phyloP scores from a whole-genome alignment of 2,888 invertebrate genomes.

The Glaucopsyche alexis region DNA sequence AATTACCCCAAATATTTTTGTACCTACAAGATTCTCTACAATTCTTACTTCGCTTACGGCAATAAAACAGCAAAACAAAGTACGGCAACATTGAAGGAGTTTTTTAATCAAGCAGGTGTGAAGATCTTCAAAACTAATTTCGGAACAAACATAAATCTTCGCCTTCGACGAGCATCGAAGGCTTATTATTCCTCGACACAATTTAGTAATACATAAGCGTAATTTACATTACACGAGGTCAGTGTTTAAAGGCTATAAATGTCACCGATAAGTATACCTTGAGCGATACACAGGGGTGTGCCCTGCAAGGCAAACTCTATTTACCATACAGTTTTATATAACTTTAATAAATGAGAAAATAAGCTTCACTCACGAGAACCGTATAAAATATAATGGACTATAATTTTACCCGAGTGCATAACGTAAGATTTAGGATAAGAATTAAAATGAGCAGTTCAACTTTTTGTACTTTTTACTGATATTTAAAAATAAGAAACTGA shows the following conservation, averaged over 20 bases:
- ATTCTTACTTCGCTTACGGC: background rate
- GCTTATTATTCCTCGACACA: constrained; percentile 45
- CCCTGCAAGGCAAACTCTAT: background rate
- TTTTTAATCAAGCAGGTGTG: constrained; percentile 26
- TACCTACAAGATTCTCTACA: background rate
- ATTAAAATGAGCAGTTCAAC: background rate
- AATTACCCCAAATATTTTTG: background rate
- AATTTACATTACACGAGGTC: constrained; percentile 39
- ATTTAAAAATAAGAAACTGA: no score
- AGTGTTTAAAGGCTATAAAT: constrained; percentile 38
- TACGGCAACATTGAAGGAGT: constrained; percentile 11
- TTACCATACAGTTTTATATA: constrained; percentile 6
- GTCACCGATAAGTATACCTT: constrained; percentile 37
- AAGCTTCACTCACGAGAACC: constrained; percentile 1
- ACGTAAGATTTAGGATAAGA: background rate
- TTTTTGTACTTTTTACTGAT: no score
- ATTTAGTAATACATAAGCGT: constrained; percentile 43
- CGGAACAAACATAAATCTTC: constrained; percentile 48
- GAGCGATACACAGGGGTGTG: background rate
- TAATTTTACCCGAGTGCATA: background rate
- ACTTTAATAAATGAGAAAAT: constrained; percentile 9
- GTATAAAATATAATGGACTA: background rate
- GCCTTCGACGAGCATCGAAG: constrained; percentile 46
- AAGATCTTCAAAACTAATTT: constrained; percentile 31
- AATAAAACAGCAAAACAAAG: constrained; percentile 7